Evolutionary conservation across 2,113 vertebrate species (phyloP).

Genomic region (Scophthalmus maximus): DNA sequence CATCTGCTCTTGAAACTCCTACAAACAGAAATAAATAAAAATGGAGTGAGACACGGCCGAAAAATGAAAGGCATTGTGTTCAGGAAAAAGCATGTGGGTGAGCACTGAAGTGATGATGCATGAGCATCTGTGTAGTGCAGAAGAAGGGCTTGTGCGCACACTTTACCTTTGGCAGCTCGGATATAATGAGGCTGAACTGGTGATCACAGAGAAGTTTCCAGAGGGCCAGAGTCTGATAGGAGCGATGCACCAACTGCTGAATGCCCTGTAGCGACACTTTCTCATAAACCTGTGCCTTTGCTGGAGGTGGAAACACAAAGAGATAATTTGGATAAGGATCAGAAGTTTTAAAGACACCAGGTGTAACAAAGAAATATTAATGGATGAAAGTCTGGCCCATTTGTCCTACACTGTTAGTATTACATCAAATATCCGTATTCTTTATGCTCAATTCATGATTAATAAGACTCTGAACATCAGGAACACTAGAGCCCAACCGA

Average conservation of each 20-base stretch:
- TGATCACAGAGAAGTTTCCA: conserved; percentile 98
- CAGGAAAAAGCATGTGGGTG: not conserved
- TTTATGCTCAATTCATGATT: not conserved
- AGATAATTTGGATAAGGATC: not conserved
- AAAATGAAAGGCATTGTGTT: not conserved
- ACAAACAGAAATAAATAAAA: conserved; percentile 9
- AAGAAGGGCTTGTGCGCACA: not conserved
- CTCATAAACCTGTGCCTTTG: conserved; percentile 94
- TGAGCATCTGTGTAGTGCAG: conserved; percentile 11
- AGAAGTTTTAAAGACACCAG: not conserved
- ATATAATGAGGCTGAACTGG: conserved; percentile 92
- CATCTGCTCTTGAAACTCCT: conserved; percentile 96
- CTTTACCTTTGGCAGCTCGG: conserved; percentile 93
- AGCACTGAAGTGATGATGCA: not conserved
- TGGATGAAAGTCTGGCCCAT: not conserved
- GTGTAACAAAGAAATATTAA: not conserved
- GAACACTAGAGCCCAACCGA: too few relatives aligned
- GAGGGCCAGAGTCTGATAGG: conserved; percentile 93
- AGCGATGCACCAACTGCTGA: conserved; percentile 92
- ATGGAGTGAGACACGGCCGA: not conserved
- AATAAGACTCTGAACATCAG: too few relatives aligned
- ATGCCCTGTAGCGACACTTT: conserved; percentile 94
- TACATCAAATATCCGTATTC: not conserved
- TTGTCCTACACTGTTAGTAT: too few relatives aligned
- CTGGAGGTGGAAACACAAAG: conserved; percentile 61